Evolutionary conservation across 2,113 vertebrate species (phyloP).

Genomic region (Archilochus colubris): DNA sequence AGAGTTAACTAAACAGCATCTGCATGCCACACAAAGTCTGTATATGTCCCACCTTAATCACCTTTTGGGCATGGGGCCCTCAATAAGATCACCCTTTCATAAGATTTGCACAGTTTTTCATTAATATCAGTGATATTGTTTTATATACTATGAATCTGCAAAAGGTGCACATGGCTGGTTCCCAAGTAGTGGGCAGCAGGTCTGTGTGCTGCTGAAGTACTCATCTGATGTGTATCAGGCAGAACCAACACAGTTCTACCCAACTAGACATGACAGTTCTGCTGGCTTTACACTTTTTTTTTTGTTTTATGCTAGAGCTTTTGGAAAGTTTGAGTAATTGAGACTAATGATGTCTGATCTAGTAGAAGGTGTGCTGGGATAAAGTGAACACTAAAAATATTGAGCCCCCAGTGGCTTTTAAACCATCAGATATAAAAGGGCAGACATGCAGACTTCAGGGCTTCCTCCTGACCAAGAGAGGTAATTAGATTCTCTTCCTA

Average conservation of each 20-base stretch:
- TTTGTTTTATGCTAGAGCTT: not conserved
- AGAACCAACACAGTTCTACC: not conserved
- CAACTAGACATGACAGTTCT: not conserved
- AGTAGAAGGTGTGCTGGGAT: not conserved
- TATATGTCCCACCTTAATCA: rapidly evolving
- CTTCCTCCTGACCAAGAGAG: not conserved
- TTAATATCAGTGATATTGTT: not conserved
- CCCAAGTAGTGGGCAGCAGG: rapidly evolving
- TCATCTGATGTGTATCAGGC: not conserved
- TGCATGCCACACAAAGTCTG: rapidly evolving
- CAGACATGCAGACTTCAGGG: not conserved
- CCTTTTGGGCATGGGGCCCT: rapidly evolving
- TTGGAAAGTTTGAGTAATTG: not conserved
- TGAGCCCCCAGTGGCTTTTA: not conserved
- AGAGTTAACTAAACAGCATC: not conserved
- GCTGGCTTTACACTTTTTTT: not conserved
- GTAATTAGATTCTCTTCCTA: conserved; percentile 18
- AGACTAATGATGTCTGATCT: not conserved
- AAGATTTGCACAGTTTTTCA: not conserved
- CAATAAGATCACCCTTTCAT: not conserved
- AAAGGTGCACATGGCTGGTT: rapidly evolving
- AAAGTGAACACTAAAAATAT: not conserved
- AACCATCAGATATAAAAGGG: not conserved
- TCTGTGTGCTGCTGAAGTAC: not conserved
- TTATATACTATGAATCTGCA: not conserved